Evolutionary conservation across 1,140 invertebrate genomes (phyloP), one percentile per base, ranked within the genome.

Genomic region (Aphaenogaster floridana): DNA sequence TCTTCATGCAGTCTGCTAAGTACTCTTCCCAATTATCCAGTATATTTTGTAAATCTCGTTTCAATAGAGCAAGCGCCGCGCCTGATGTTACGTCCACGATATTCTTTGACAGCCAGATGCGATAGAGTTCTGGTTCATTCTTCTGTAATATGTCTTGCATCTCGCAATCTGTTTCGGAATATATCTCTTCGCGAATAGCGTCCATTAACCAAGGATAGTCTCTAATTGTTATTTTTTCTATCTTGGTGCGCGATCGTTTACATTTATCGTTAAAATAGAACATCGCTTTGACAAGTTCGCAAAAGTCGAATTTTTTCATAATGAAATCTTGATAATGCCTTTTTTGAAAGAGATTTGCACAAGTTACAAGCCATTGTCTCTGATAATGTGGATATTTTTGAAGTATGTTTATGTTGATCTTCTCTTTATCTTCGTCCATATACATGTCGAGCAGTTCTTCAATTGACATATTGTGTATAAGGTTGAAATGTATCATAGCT

Each of bases 1-100:
- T 69, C 0, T 48, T 28, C 3, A 85, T 8, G n/a, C 84, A 92
- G 4, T 68, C 42, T 0, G 87, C 13, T 0, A 92, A 86, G 39
- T 93, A 94, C 4, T 86, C 42, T 7, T 87, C 34, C 92, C 92
- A 95, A 13, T 91, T 57, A 0, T 85, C 8, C 2, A 93, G 42
- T 28, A 94, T 86, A 2, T 81, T 57, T 36, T 71, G 7, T 0
- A 87, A 91, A 6, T 93, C 76, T n/a, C 42, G 86, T n/a, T 91
- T 93, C 21, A 95, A 71, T 11, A 81, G 3, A 3, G 17, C 50
- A 3, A 91, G 57, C 0, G 87, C 90, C 11, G 80, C 81, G 0
- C 15, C 63, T 0, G 76, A 39, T 0, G 68, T 8, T 8, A 92
- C 34, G 0, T 69, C 9, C 1, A 4, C 45, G 15, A 77, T 42